Conservation (phyloP, 2,113 vertebrate genomes). For the Narcine bancroftii region DNA sequence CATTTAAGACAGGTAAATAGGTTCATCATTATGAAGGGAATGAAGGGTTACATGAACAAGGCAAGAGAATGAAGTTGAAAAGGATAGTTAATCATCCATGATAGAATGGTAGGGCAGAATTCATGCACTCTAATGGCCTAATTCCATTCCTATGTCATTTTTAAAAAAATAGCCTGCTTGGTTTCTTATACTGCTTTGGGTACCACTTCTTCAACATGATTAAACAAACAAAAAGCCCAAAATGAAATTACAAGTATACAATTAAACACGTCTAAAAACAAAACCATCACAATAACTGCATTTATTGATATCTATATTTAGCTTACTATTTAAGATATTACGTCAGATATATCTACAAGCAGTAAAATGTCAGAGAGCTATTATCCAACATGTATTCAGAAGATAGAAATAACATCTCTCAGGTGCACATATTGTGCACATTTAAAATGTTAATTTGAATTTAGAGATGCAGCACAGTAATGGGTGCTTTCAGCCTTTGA, state of each 20-base stretch:
- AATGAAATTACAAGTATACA: neutral
- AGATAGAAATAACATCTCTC: neutral
- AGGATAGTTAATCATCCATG: no score
- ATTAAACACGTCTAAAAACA: neutral
- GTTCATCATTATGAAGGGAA: no score
- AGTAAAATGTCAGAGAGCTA: neutral
- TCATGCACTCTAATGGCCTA: no score
- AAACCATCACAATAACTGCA: neutral
- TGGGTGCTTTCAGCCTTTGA: no score
- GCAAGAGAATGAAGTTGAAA: no score
- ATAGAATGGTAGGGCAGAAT: no score
- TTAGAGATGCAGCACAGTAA: no score
- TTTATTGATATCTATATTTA: neutral
- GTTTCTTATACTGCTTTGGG: no score
- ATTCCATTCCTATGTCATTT: no score
- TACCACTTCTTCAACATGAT: neutral
- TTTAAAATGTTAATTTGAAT: neutral
- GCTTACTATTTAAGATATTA: neutral
- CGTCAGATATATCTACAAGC: neutral
- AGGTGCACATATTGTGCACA: neutral
- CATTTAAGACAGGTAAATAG: no score
- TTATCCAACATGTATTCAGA: neutral
- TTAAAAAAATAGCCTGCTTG: no score
- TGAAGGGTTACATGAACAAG: no score
- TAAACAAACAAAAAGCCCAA: neutral